phyloP scores from a whole-genome alignment of 2,888 invertebrate species.

The Magallana nippona region DNA sequence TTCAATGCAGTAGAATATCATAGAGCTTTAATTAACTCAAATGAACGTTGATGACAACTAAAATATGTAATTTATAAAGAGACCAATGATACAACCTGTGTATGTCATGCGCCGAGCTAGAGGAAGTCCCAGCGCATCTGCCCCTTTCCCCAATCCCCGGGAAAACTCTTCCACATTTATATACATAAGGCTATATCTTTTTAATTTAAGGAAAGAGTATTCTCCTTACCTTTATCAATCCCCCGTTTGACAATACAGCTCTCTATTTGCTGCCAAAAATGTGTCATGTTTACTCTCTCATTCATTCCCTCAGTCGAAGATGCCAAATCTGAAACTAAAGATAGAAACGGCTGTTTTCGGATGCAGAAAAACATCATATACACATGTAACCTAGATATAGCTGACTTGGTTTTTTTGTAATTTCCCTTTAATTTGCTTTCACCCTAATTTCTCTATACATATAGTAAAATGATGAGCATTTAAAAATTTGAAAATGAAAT shows the following conservation, averaged over 20 bases:
- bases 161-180: not conserved
- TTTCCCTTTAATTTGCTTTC: too few relatives aligned
- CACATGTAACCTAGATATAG: not conserved
- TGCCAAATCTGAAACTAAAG: conserved; percentile 5
- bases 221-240: conserved; percentile 10
- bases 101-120: too few relatives aligned
- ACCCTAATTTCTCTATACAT: too few relatives aligned
- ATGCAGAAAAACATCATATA: not conserved
- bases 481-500: too few relatives aligned
- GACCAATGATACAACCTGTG: too few relatives aligned
- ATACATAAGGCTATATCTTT: not conserved
- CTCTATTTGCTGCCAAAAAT: conserved; percentile 9
- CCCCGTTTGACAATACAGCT: conserved; percentile 15
- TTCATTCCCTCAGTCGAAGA: not conserved
- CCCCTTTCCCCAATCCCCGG: too few relatives aligned
- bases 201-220: not conserved
- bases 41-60: not conserved
- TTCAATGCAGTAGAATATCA: too few relatives aligned
- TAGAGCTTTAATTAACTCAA: not conserved
- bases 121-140: too few relatives aligned
- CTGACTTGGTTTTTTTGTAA: too few relatives aligned
- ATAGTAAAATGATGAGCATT: too few relatives aligned
- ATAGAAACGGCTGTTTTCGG: not conserved
- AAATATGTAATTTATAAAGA: too few relatives aligned
- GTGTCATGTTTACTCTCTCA: not conserved